Conservation (phyloP, 1,140 invertebrate species). For the Stegodyphus mimosarum region DNA sequence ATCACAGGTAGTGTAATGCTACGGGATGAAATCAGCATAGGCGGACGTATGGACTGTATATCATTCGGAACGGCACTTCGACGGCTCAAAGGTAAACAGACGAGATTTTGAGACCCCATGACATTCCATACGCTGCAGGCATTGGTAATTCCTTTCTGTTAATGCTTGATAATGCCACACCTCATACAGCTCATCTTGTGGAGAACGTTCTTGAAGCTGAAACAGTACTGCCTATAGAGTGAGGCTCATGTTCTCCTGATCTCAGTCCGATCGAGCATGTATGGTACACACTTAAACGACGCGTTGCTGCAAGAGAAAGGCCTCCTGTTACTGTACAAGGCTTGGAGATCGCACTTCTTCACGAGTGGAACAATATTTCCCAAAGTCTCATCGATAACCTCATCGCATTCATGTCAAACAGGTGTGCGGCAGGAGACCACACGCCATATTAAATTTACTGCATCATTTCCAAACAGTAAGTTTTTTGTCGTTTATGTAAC, state of each 20-base stretch:
- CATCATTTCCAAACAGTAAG: background rate
- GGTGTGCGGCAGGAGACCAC: background rate
- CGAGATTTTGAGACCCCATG: background rate
- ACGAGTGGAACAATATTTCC: background rate
- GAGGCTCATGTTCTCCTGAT: background rate
- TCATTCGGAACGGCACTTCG: background rate
- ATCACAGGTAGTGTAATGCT: background rate
- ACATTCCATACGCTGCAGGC: background rate
- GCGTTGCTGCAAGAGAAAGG: background rate
- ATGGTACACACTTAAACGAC: background rate
- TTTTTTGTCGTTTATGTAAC: background rate
- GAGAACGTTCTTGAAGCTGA: background rate
- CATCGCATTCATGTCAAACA: background rate
- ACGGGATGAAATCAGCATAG: background rate
- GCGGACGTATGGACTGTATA: background rate
- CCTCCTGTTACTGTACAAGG: background rate
- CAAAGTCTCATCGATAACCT: conserved; percentile 1
- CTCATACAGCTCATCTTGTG: background rate
- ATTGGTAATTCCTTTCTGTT: background rate
- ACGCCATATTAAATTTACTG: background rate
- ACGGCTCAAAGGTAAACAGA: background rate
- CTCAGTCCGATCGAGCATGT: background rate
- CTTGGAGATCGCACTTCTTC: background rate
- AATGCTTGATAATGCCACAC: background rate
- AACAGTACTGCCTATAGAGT: background rate